These are phyloP conservation scores for Elanoides forficatus DNA, from an alignment of 2,113 vertebrate species.

Conservation along the genomic window DNA sequence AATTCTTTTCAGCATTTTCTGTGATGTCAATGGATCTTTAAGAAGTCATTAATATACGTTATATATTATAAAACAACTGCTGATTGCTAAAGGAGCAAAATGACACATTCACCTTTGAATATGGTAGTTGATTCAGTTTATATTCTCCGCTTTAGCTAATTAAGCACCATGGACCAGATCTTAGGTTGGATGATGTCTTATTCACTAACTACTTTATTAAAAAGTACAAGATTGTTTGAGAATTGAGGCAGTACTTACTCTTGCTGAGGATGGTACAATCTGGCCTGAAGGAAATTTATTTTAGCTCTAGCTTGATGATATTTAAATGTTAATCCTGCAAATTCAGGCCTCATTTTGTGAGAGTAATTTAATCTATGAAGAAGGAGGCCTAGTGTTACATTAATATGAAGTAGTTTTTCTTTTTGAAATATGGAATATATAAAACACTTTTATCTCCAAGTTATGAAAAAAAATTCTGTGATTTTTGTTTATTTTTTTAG, in stretches of 20 bases:
- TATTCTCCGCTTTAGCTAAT: background rate
- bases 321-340: background rate
- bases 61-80: background rate
- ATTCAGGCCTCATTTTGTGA: background rate
- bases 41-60: background rate
- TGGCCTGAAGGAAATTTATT: background rate
- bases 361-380: background rate
- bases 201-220: background rate
- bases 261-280: background rate
- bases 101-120: background rate
- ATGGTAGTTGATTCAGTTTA: background rate
- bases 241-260: background rate
- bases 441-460: background rate
- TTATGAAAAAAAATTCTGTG: background rate
- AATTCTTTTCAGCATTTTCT: background rate
- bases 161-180: background rate
- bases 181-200: background rate
- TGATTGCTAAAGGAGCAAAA: background rate
- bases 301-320: background rate
- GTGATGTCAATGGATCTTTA: background rate
- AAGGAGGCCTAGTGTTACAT: background rate
- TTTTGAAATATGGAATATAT: background rate
- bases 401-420: background rate
- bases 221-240: background rate
- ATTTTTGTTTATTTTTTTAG: conserved; percentile 60